These are phyloP conservation scores for Maniola jurtina DNA, from an alignment of 1,140 invertebrate species.

Conservation along the genomic window DNA sequence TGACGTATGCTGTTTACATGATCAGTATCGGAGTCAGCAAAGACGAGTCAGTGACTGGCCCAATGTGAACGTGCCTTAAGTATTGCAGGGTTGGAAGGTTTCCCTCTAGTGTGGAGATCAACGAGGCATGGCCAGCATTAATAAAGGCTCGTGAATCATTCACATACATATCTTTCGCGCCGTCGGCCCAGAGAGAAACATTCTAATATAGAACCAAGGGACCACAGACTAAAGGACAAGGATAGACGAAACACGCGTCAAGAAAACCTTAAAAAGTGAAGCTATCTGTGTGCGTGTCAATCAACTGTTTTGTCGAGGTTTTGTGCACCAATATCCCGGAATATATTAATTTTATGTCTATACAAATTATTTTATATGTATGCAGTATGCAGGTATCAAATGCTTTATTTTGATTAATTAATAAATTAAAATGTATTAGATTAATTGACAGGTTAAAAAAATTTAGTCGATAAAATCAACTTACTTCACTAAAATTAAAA, in stretches of 20 bases:
- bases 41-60: background rate
- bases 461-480: too few species aligned
- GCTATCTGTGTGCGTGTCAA: background rate
- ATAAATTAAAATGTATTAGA: too few species aligned
- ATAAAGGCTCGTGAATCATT: constrained; percentile 19
- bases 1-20: too few species aligned
- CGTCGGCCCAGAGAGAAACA: background rate
- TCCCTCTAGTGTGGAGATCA: constrained; percentile 7
- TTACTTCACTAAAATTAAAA: too few species aligned
- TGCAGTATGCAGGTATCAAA: too few species aligned
- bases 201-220: background rate
- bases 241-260: background rate
- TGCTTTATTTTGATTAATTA: too few species aligned
- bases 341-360: too few species aligned
- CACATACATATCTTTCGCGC: background rate
- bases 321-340: too few species aligned
- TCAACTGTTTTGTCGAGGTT: too few species aligned
- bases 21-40: too few species aligned
- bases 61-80: background rate
- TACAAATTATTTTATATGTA: too few species aligned
- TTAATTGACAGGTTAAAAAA: too few species aligned
- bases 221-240: background rate
- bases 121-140: constrained; percentile 38
- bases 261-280: background rate
- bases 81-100: background rate